These are phyloP conservation scores for Bettongia penicillata DNA, from an alignment of 2,113 vertebrate genomes.

Conservation along the genomic window DNA sequence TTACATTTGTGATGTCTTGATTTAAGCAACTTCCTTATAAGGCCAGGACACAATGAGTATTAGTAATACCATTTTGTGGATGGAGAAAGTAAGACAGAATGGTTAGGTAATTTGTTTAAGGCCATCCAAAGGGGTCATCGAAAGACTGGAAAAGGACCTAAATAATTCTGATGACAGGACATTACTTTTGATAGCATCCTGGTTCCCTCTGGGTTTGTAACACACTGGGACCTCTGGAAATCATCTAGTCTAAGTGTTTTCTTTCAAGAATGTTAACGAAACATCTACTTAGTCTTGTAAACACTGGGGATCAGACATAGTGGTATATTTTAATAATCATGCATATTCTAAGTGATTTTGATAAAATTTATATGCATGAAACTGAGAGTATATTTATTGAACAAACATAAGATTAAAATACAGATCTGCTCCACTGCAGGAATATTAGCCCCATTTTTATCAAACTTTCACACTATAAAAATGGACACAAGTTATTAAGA, in stretches of 20 bases:
- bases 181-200: background rate
- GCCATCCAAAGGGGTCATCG: background rate
- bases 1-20: background rate
- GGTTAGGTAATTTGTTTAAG: constrained; percentile 29
- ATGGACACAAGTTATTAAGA: background rate
- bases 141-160: background rate
- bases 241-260: constrained; percentile 3
- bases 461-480: background rate
- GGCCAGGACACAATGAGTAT: background rate
- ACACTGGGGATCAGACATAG: background rate
- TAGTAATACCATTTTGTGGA: constrained; percentile 8
- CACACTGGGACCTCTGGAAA: background rate
- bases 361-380: background rate
- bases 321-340: background rate
- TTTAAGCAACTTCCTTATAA: background rate
- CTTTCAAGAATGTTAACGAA: background rate
- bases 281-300: background rate
- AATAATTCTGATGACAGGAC: background rate
- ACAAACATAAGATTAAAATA: background rate
- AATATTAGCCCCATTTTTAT: background rate
- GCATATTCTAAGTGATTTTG: background rate
- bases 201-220: background rate
- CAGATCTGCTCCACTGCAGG: background rate
- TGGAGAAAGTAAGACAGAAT: background rate
- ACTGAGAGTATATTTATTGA: background rate